These are phyloP conservation scores for Dysdera silvatica DNA, from an alignment of 1,140 invertebrate species.

Conservation along the genomic window DNA sequence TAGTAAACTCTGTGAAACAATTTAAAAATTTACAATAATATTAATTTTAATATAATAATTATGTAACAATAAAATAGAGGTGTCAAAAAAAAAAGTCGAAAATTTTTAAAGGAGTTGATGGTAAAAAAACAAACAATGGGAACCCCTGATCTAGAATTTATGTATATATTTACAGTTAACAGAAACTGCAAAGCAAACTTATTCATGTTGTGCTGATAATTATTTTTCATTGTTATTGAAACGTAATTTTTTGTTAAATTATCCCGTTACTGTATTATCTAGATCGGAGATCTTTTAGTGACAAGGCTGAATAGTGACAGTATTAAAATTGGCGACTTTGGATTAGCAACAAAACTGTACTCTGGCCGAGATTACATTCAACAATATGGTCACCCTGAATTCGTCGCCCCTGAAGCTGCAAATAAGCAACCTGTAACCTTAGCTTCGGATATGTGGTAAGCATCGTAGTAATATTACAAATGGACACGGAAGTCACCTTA, in stretches of 20 bases:
- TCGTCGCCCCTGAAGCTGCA: slow-evolving; percentile 76
- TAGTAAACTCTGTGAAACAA: no score
- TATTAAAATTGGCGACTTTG: slow-evolving; percentile 82
- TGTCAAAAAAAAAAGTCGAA: no score
- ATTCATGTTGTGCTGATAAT: neutral
- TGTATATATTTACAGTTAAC: no score
- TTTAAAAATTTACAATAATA: no score
- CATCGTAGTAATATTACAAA: no score
- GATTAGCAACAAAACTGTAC: slow-evolving; percentile 58
- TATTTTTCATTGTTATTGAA: neutral
- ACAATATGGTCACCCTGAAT: slow-evolving; percentile 73
- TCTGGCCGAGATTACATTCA: slow-evolving; percentile 59
- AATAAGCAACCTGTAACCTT: slow-evolving; percentile 73
- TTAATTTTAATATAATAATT: no score
- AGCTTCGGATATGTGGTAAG: slow-evolving; percentile 88
- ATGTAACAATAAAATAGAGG: no score
- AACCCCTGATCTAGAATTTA: no score
- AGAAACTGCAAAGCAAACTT: neutral
- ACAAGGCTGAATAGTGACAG: slow-evolving; percentile 70
- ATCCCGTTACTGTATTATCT: neutral
- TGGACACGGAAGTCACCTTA: no score
- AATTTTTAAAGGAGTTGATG: no score
- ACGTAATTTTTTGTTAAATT: neutral
- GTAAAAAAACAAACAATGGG: no score
- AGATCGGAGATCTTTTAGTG: slow-evolving; percentile 72